Evolutionary conservation across 2,888 invertebrate species (phyloP).

Genomic region (Andrena haemorrhoa): DNA sequence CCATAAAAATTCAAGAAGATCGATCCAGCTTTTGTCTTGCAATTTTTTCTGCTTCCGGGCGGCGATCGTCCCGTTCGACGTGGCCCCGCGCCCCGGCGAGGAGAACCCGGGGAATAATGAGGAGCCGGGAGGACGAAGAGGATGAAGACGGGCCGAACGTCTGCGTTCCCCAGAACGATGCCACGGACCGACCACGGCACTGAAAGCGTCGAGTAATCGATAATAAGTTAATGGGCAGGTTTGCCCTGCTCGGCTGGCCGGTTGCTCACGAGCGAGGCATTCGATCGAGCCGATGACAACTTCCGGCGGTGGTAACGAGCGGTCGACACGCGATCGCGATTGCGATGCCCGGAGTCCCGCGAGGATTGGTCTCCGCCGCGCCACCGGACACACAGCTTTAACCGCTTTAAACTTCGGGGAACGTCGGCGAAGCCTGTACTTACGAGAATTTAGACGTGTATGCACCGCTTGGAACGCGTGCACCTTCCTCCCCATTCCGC

Average conservation of each 20-base stretch:
- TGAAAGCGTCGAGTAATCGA: conserved; percentile 69
- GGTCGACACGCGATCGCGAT: conserved; percentile 67
- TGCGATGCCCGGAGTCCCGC: conserved; percentile 54
- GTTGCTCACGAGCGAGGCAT: conserved; percentile 58
- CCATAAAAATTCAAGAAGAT: conserved; percentile 23
- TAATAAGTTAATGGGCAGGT: conserved; percentile 73
- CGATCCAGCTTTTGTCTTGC: conserved; percentile 29
- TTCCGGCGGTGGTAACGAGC: conserved; percentile 67
- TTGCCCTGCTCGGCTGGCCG: conserved; percentile 60
- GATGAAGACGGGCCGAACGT: background rate
- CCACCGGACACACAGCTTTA: background rate
- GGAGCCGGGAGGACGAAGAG: background rate
- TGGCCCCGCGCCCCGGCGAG: background rate
- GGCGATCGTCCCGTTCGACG: background rate
- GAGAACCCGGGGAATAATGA: background rate
- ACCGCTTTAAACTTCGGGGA: conserved; percentile 11
- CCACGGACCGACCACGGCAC: conserved; percentile 40
- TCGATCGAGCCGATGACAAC: conserved; percentile 69
- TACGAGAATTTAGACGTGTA: conserved; percentile 3
- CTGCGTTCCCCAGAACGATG: background rate
- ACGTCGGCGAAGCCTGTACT: background rate
- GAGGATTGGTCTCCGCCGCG: conserved; percentile 14
- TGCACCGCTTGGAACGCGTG: background rate
- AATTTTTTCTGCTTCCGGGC: conserved; percentile 26
- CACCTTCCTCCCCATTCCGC: too few species aligned